Percentiles rank a stretch among this genome's conserved stretches.
Conservation (phyloP, 2,113 vertebrate genomes). For the Brachionichthys hirsutus region DNA sequence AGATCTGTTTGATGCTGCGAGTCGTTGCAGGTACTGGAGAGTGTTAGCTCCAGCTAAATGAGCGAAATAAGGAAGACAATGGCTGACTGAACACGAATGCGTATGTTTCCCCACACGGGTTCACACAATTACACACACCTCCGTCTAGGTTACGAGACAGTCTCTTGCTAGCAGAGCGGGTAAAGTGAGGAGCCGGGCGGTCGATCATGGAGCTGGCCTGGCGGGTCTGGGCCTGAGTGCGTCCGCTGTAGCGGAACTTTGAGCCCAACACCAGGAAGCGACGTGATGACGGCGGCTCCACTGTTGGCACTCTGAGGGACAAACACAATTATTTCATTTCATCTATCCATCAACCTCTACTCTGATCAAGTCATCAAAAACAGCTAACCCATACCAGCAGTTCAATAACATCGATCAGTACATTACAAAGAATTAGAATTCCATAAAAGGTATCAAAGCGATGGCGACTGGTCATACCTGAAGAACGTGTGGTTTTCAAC, state of each 20-base stretch:
- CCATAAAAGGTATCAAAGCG: background rate
- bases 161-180: constrained; percentile 91
- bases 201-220: constrained; percentile 92
- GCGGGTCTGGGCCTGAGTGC: constrained; percentile 91
- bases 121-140: constrained; percentile 74
- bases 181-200: constrained; percentile 88
- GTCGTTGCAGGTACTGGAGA: constrained; percentile 50
- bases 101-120: background rate
- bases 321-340: background rate
- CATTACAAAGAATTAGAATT: background rate
- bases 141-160: constrained; percentile 89
- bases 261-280: constrained; percentile 88
- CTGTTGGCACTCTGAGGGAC: constrained; percentile 83
- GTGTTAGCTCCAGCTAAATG: constrained; percentile 60
- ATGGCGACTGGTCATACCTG: constrained; percentile 77
- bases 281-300: constrained; percentile 87
- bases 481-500: constrained; percentile 98
- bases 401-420: background rate
- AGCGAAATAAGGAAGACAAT: constrained; percentile 29
- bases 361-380: background rate
- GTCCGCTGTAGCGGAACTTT: constrained; percentile 92
- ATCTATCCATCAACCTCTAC: background rate
- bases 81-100: background rate
- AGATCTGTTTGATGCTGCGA: constrained; percentile 43
- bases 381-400: background rate